Conservation (phyloP, 2,888 invertebrate genomes). For the Ellobium chinense region DNA sequence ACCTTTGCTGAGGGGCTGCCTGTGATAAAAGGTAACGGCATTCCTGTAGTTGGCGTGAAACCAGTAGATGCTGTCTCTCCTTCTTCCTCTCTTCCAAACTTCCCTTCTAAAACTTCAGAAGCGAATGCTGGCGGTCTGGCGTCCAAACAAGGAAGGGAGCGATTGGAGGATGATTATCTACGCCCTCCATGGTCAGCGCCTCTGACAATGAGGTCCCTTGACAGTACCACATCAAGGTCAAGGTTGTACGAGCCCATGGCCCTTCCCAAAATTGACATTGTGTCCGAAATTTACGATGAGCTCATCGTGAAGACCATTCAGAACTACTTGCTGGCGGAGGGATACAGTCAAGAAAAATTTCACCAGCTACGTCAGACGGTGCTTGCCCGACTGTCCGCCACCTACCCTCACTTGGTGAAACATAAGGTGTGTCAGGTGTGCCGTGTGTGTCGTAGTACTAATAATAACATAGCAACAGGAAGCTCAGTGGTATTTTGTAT, state of each 20-base stretch:
- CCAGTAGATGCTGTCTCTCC: background rate
- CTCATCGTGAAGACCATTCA: constrained; percentile 66
- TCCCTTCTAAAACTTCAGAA: background rate
- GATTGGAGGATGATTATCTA: background rate
- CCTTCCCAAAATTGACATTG: constrained; percentile 69
- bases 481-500: too few species aligned
- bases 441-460: background rate
- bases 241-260: constrained; percentile 47
- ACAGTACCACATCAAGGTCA: constrained; percentile 20
- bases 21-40: constrained; percentile 35
- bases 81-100: background rate
- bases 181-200: constrained; percentile 40
- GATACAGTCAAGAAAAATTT: constrained; percentile 35
- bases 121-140: background rate
- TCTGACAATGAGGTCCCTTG: constrained; percentile 25
- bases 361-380: constrained; percentile 26
- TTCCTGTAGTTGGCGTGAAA: constrained; percentile 13
- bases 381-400: constrained; percentile 31
- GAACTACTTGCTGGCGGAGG: constrained; percentile 55
- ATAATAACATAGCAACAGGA: too few species aligned
- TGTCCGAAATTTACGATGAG: constrained; percentile 66
- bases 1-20: constrained; percentile 38
- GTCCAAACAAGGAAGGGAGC: background rate
- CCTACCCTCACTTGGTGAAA: constrained; percentile 39
- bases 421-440: constrained; percentile 22